Evolutionary conservation across 2,113 vertebrate genomes (phyloP), one percentile per base, ranked within the genome.

Genomic region (Xyliphius kryptos): DNA sequence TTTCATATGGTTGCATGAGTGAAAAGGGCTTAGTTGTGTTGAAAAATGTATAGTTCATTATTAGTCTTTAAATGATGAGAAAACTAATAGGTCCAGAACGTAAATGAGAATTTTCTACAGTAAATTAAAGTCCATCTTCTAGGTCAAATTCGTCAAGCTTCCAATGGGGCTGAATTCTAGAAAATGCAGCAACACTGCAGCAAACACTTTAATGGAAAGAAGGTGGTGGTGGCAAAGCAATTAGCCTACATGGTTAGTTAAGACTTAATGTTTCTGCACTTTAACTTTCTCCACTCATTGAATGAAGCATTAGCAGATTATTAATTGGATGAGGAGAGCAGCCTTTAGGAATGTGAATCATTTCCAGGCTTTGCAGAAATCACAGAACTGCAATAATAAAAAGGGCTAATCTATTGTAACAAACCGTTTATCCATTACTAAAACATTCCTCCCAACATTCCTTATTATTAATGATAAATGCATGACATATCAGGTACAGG

Each of bases 1-100:
- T 54, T 54, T 54, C 9, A 17, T 2, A 1, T 36, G 77, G 68
- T 60, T 68, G 77, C 76, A 84, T 81, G 78, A 78, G 70, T 79
- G 72, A 70, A 80, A 84, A 73, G 26, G 26, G 26, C 26, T 6
- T 1, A 5, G 7, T 32, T 32, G 26, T 32, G 26, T 32, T 32
- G 26, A 32, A 32, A 32, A 32, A 5, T 32, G 4, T 32, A 32
- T 32, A 32, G 26, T 32, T 32, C 7, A 32, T 32, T n/a, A n/a
- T n/a, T n/a, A n/a, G 26, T 5, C 26, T 32, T 32, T 6, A 5
- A 1, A 32, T 32, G 4, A 32, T 6, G 4, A 32, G 26, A 32
- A 32, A 32, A 32, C 26, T 32, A 6, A 32, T 32, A 32, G 7
- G 26, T 6, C 2, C 26, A 32, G n/a, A n/a, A n/a, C n/a, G n/a